Conservation (phyloP, 1,140 invertebrate species). For the Sycophaga agraensis region DNA sequence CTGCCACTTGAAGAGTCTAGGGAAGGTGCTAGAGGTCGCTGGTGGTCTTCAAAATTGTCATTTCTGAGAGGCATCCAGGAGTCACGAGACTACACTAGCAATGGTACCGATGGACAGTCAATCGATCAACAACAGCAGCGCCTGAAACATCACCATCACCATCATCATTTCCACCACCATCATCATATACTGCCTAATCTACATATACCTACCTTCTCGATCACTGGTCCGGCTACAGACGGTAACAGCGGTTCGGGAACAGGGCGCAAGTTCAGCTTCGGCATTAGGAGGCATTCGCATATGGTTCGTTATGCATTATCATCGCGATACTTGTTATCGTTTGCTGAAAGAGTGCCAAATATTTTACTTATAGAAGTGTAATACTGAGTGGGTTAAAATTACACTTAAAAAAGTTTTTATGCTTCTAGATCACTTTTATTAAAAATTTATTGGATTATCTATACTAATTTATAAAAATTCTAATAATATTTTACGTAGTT, state of each 20-base stretch:
- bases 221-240: constrained; percentile 53
- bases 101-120: constrained; percentile 12
- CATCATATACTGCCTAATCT: constrained; percentile 49
- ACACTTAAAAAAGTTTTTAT: too few species aligned
- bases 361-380: too few species aligned
- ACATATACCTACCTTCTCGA: constrained; percentile 58
- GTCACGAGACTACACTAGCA: background rate
- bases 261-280: constrained; percentile 59
- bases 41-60: constrained; percentile 38
- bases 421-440: too few species aligned
- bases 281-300: constrained; percentile 60
- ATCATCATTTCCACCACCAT: constrained; percentile 41
- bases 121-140: constrained; percentile 31
- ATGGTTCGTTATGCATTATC: constrained; percentile 46
- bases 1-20: background rate
- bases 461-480: too few species aligned
- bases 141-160: constrained; percentile 36
- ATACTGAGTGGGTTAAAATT: too few species aligned
- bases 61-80: constrained; percentile 54
- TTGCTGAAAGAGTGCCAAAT: background rate
- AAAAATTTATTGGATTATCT: too few species aligned
- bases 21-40: constrained; percentile 29
- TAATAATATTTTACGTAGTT: too few species aligned
- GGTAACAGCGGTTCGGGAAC: constrained; percentile 31
- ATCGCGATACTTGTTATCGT: background rate